Evolutionary conservation across 2,888 invertebrate species (phyloP).

Genomic region (Andrena minutula): DNA sequence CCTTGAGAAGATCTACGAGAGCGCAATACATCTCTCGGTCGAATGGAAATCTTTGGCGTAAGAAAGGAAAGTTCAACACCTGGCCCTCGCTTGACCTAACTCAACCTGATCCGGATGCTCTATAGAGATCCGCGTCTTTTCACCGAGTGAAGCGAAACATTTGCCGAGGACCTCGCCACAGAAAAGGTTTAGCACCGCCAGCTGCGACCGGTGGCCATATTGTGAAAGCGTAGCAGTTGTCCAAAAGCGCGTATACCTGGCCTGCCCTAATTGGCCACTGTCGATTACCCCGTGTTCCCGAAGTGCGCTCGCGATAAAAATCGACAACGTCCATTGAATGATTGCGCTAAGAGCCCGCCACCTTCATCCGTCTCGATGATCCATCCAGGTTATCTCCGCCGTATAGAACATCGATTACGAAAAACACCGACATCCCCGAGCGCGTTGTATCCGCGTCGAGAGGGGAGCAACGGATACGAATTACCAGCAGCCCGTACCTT

Average conservation of each 20-base stretch:
- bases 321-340: neutral
- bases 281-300: constrained; percentile 34
- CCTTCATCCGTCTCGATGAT: neutral
- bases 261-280: constrained; percentile 69
- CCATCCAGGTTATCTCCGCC: neutral
- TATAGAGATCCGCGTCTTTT: constrained; percentile 55
- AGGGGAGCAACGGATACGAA: too few relatives aligned
- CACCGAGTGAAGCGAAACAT: constrained; percentile 47
- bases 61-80: constrained; percentile 56
- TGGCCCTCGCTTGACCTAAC: constrained; percentile 60
- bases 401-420: neutral
- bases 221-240: constrained; percentile 70
- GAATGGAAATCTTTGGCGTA: constrained; percentile 18
- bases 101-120: constrained; percentile 44
- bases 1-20: constrained; percentile 4
- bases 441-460: too few relatives aligned
- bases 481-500: too few relatives aligned
- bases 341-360: neutral
- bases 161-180: constrained; percentile 17
- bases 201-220: constrained; percentile 63
- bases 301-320: constrained; percentile 39
- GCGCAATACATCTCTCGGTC: constrained; percentile 13
- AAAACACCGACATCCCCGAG: neutral
- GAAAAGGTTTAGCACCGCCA: constrained; percentile 56
- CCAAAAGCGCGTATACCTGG: constrained; percentile 56